Evolutionary conservation across 2,888 invertebrate species (phyloP), one percentile per base, ranked within the genome.

Genomic region (Cloeon dipterum): DNA sequence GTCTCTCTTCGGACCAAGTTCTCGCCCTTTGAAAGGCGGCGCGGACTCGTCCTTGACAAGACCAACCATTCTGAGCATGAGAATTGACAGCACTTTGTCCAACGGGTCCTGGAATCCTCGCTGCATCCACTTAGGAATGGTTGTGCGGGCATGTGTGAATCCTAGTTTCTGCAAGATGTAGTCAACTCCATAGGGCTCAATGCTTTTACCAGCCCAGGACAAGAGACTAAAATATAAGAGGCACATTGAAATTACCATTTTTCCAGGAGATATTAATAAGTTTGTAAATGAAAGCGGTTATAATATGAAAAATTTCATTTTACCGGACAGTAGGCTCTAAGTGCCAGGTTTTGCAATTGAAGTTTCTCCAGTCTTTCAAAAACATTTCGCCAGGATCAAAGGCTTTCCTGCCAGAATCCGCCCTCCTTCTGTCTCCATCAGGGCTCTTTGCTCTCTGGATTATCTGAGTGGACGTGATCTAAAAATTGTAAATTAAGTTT

Each of bases 121-220:
- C 59, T 98, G 98, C 63, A 96, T 72, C 91, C 96, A 98, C 61
- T 98, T 98, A 40, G 98, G 98, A 53, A 98, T 98, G 39, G 98
- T 98, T 45, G 86, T 89, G 44, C 94, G 70, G 10, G 96, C 94
- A 61, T 98, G 96, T 41, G 85, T 77, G 58, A 98, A 96, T 33
- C 94, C 94, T 29, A 98, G 65, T 60, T 94, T 93, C 61, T 94
- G 91, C 36, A 98, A 68, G 51, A 98, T 93, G 58, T 91, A 94
- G 63, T 98, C 96, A 42, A 96, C 88, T 36, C 94, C 94, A 52
- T 94, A 94, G 1, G 96, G 94, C 57, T 96, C 94, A 50, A 96
- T 91, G 48, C 88, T 83, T 57, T 89, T 89, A 34, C 93, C 93
- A 37, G 82, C 86, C 86, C 86, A 88, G 10, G 79, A 81, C 4